Evolutionary conservation across 2,888 invertebrate genomes (phyloP).

Genomic region (Cecidostiba fungosa): DNA sequence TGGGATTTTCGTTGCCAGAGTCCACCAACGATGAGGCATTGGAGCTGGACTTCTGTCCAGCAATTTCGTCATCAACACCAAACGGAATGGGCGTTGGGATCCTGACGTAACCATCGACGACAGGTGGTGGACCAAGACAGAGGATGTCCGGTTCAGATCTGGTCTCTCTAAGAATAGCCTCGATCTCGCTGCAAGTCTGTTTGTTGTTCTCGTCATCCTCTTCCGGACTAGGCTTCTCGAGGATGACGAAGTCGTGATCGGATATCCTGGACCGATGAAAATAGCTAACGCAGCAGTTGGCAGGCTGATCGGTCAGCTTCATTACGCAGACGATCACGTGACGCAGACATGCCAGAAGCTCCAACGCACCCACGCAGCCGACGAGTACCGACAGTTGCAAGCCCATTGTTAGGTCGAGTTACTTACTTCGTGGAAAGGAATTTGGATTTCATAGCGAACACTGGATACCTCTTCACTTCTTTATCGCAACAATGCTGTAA

Average conservation of each 20-base stretch:
- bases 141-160: conserved; percentile 56
- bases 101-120: conserved; percentile 70
- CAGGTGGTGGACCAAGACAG: conserved; percentile 40
- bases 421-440: background rate
- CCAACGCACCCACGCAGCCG: conserved; percentile 88
- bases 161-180: conserved; percentile 46
- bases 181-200: conserved; percentile 41
- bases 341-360: conserved; percentile 83
- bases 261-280: conserved; percentile 58
- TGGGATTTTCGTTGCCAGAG: conserved; percentile 74
- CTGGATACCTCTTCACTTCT: background rate
- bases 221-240: background rate
- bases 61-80: conserved; percentile 68
- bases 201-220: background rate
- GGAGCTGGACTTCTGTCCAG: conserved; percentile 69
- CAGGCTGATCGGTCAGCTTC: conserved; percentile 69
- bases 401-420: conserved; percentile 82
- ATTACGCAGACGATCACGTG: conserved; percentile 71
- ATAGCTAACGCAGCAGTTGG: conserved; percentile 69
- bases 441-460: background rate
- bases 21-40: conserved; percentile 72
- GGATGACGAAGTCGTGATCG: conserved; percentile 21
- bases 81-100: conserved; percentile 75
- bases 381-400: conserved; percentile 88
- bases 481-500: too few species aligned